Conservation (phyloP, 1,140 invertebrate species). For the Magallana angulata region DNA sequence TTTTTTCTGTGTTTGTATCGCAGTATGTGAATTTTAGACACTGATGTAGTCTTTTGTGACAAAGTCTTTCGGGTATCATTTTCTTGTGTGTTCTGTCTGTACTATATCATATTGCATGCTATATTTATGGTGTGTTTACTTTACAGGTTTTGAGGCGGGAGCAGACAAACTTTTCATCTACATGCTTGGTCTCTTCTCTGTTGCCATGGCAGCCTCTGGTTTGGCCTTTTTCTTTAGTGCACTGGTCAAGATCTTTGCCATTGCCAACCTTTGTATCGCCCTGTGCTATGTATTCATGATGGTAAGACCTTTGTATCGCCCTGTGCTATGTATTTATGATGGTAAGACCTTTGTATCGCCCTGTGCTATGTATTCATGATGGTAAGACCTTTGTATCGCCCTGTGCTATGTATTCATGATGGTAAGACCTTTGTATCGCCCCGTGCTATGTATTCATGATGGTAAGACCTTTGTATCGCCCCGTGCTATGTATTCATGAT, state of each 20-base stretch:
- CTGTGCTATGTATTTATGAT: too few relatives aligned
- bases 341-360: too few relatives aligned
- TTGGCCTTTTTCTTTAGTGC: conserved; percentile 77
- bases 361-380: too few relatives aligned
- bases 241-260: conserved; percentile 70
- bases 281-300: conserved; percentile 78
- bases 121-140: neutral
- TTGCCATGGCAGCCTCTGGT: conserved; percentile 72
- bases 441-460: conserved; percentile 78
- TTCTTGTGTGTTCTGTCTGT: too few relatives aligned
- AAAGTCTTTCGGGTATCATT: too few relatives aligned
- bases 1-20: too few relatives aligned
- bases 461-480: conserved; percentile 76
- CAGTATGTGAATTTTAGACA: too few relatives aligned
- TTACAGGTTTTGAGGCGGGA: conserved; percentile 70
- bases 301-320: conserved; percentile 64
- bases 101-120: too few relatives aligned
- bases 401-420: too few relatives aligned
- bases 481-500: conserved; percentile 78
- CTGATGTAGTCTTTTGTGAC: too few relatives aligned
- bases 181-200: conserved; percentile 70
- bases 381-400: too few relatives aligned
- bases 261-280: conserved; percentile 76
- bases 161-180: conserved; percentile 75
- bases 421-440: conserved; percentile 62